Percentiles rank a stretch among this genome's conserved stretches.
These are phyloP conservation scores for Heliconius congener DNA, from an alignment of 1,140 invertebrate genomes.

Conservation along the genomic window DNA sequence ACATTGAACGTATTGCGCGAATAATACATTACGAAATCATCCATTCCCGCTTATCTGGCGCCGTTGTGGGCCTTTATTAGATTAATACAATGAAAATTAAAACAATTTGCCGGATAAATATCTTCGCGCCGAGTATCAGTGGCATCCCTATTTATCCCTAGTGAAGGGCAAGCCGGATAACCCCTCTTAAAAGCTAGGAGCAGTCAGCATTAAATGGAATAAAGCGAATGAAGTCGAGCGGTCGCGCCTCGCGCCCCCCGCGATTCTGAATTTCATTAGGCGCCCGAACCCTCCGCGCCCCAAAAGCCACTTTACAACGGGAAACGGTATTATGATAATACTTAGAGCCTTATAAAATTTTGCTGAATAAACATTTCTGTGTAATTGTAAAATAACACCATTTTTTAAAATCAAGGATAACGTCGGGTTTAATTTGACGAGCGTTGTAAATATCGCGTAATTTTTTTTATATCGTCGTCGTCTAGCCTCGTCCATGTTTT, in stretches of 20 bases:
- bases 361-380: conserved; percentile 77
- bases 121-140: conserved; percentile 78
- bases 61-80: conserved; percentile 76
- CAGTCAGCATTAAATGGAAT: conserved; percentile 81
- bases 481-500: conserved; percentile 13
- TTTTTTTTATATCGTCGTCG: conserved; percentile 20
- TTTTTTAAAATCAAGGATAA: conserved; percentile 48
- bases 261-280: conserved; percentile 80
- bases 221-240: conserved; percentile 78
- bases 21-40: conserved; percentile 70
- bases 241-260: conserved; percentile 57
- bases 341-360: conserved; percentile 78
- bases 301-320: conserved; percentile 78
- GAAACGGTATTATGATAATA: conserved; percentile 80
- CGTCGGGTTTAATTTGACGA: conserved; percentile 47
- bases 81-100: conserved; percentile 82
- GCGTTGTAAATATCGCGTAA: conserved; percentile 38
- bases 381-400: conserved; percentile 71
- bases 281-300: conserved; percentile 59
- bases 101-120: conserved; percentile 83
- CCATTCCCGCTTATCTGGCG: conserved; percentile 69
- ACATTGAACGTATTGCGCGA: conserved; percentile 62
- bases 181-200: conserved; percentile 81
- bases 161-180: conserved; percentile 78
- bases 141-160: conserved; percentile 76